Conservation (phyloP, 2,888 invertebrate species). For the Synergus umbraculus region DNA sequence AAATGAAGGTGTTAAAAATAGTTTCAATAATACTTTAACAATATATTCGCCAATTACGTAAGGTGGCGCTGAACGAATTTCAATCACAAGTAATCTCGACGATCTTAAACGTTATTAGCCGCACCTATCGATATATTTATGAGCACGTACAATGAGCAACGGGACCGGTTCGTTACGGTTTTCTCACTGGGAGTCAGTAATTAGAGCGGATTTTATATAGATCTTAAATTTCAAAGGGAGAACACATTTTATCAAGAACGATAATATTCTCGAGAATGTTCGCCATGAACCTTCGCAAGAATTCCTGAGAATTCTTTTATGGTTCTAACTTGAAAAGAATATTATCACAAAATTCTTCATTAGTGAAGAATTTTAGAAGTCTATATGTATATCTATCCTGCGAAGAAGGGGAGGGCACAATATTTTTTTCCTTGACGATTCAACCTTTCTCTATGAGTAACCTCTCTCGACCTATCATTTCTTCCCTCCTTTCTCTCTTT, state of each 20-base stretch:
- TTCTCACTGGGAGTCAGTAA: slow-evolving; percentile 46
- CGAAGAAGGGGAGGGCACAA: neutral
- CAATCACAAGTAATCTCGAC: slow-evolving; percentile 34
- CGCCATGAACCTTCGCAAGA: neutral
- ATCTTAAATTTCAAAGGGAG: neutral
- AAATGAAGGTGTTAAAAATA: neutral
- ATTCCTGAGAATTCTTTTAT: neutral
- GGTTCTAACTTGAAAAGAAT: neutral
- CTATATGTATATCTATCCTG: too few relatives aligned
- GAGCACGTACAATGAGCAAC: slow-evolving; percentile 41
- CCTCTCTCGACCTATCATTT: slow-evolving; percentile 4
- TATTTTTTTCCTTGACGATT: slow-evolving; percentile 38
- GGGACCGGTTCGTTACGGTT: slow-evolving; percentile 43
- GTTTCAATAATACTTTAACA: neutral
- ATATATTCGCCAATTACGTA: slow-evolving; percentile 17
- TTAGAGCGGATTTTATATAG: slow-evolving; percentile 51
- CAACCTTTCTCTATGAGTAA: slow-evolving; percentile 32
- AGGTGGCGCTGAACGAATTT: slow-evolving; percentile 32
- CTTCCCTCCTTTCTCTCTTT: slow-evolving; percentile 23
- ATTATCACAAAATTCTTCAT: too few relatives aligned
- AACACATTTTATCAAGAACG: neutral
- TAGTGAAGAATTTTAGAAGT: neutral
- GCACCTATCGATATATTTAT: slow-evolving; percentile 34
- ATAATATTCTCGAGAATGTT: neutral
- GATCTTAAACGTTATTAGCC: slow-evolving; percentile 33